phyloP scores from a whole-genome alignment of 2,797 vertebrate genomes.

The Lerista edwardsae region DNA sequence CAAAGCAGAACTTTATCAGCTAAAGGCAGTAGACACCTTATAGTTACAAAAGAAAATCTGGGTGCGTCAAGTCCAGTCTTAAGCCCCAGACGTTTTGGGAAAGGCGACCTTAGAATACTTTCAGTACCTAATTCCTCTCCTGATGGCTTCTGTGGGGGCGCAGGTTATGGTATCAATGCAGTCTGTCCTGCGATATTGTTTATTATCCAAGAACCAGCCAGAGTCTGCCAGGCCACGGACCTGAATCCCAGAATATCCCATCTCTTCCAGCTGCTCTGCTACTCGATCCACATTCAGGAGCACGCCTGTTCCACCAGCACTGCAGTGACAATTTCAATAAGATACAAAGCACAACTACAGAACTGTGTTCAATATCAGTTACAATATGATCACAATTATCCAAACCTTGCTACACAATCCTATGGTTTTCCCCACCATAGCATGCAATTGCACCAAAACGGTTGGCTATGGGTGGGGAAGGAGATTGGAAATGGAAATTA shows the following conservation, averaged over 20 bases:
- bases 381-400: not conserved
- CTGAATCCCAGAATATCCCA: constrained; percentile 89
- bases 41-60: not conserved
- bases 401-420: not conserved
- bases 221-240: constrained; percentile 95
- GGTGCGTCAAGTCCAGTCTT: not conserved
- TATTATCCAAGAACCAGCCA: constrained; percentile 97
- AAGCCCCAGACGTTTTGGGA: not conserved
- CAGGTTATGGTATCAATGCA: constrained; percentile 88
- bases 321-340: constrained; percentile 64
- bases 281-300: constrained; percentile 94
- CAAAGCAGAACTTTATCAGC: not conserved
- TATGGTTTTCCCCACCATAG: no score
- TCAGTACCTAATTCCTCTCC: constrained; percentile 77
- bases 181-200: constrained; percentile 91
- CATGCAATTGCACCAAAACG: no score
- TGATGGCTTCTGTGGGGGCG: constrained; percentile 80
- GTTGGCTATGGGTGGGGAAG: no score
- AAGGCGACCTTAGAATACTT: not conserved
- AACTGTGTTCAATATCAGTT: not conserved
- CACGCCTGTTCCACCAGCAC: constrained; percentile 94
- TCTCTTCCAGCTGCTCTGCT: constrained; percentile 88
- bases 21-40: constrained; percentile 1
- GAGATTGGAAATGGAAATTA: no score
- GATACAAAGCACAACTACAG: rapidly evolving